A percentile compares a stretch with the other conserved stretches of the same genome.
Evolutionary conservation across 2,888 invertebrate species (phyloP).

Genomic region (Hydroisotoma schaefferi): DNA sequence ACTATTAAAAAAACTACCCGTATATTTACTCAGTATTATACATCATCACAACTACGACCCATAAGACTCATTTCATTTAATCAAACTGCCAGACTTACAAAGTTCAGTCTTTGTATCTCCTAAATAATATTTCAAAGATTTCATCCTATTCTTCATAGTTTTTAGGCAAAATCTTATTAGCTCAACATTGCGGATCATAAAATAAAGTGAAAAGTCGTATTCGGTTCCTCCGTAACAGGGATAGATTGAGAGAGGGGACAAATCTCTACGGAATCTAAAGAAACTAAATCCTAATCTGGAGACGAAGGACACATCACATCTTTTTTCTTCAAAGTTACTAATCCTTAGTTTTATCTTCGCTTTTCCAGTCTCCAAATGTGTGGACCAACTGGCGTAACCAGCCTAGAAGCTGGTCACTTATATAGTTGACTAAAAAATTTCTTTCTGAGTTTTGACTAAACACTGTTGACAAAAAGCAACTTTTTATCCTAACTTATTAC

Average conservation of each 20-base stretch:
- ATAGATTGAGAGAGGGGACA: not conserved
- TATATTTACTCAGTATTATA: no score
- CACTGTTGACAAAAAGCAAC: no score
- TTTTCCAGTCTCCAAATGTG: conserved; percentile 1
- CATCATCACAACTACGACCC: conserved; percentile 1
- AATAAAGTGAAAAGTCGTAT: not conserved
- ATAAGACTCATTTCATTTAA: conserved; percentile 10
- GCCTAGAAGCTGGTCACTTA: no score
- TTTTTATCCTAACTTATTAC: no score
- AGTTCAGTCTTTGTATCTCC: not conserved
- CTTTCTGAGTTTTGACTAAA: no score
- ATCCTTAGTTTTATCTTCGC: conserved; percentile 16
- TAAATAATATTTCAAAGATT: not conserved
- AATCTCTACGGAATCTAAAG: conserved; percentile 12
- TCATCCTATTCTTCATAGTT: no score
- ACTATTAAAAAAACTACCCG: no score
- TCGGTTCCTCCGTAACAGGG: no score
- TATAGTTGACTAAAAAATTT: no score
- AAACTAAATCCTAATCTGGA: conserved; percentile 14
- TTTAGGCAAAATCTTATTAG: no score
- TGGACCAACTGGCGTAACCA: no score
- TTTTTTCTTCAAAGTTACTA: conserved; percentile 2
- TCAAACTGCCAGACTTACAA: conserved; percentile 8
- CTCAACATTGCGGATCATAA: not conserved
- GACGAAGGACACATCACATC: conserved; percentile 9